Conservation (phyloP, 2,113 vertebrate species). For the Pygoscelis antarcticus region DNA sequence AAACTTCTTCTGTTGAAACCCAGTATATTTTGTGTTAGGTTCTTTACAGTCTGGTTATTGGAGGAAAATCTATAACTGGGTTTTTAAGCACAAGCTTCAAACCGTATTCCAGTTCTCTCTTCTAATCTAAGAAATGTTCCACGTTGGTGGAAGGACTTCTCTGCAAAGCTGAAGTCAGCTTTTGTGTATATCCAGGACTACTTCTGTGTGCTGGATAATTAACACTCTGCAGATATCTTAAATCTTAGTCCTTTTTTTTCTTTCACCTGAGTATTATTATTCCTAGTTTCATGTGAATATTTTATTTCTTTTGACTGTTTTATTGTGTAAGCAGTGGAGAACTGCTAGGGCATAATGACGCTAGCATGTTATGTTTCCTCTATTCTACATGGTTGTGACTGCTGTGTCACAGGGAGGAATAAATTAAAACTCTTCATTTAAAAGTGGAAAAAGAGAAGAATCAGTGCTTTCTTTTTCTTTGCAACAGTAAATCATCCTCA, state of each 20-base stretch:
- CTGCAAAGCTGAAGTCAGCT: background rate
- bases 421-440: background rate
- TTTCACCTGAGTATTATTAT: background rate
- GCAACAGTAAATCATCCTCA: background rate
- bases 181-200: background rate
- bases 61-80: background rate
- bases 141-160: background rate
- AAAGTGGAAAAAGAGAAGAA: constrained; percentile 1
- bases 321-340: background rate
- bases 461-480: background rate
- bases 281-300: background rate
- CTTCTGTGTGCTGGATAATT: background rate
- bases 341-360: background rate
- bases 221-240: background rate
- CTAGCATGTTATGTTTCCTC: background rate
- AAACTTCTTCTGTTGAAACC: background rate
- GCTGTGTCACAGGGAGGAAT: background rate
- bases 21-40: background rate
- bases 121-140: background rate
- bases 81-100: background rate
- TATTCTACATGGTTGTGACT: background rate
- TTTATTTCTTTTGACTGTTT: background rate
- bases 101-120: background rate
- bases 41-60: background rate
- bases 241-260: background rate